A percentile compares a stretch with the other conserved stretches of the same genome.
Conservation (phyloP, 2,113 vertebrate genomes). For the Rhea pennata region DNA sequence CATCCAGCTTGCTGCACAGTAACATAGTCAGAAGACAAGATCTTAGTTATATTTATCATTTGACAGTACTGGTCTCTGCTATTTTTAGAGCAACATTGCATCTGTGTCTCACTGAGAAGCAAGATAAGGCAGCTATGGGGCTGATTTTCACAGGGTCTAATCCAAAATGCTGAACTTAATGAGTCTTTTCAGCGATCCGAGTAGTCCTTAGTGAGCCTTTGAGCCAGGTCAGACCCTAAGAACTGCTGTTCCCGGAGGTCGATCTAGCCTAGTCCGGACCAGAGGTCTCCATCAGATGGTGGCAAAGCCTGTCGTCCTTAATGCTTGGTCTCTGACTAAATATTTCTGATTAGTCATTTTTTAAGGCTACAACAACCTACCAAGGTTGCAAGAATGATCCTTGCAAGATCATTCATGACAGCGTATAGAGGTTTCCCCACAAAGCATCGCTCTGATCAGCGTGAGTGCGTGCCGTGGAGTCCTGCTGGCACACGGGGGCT, state of each 20-base stretch:
- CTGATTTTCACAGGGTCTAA: neutral
- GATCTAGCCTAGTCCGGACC: too few relatives aligned
- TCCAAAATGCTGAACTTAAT: neutral
- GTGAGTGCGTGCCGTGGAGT: too few relatives aligned
- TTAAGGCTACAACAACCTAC: neutral
- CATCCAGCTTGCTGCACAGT: neutral
- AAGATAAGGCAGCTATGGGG: neutral
- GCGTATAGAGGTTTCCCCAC: too few relatives aligned
- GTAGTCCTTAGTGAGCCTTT: accelerated
- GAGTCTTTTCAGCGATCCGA: too few relatives aligned
- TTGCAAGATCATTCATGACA: too few relatives aligned
- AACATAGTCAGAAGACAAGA: neutral
- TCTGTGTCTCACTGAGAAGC: neutral
- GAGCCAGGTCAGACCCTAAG: too few relatives aligned
- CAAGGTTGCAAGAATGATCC: too few relatives aligned
- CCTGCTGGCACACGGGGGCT: too few relatives aligned
- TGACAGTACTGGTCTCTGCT: neutral
- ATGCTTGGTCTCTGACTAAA: accelerated
- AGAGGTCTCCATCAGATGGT: accelerated
- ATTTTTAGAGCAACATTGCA: conserved; percentile 30
- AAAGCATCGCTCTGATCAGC: too few relatives aligned
- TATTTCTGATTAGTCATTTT: neutral
- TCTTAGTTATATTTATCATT: conserved; percentile 45
- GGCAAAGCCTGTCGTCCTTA: neutral
- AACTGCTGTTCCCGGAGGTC: too few relatives aligned